Evolutionary conservation across 2,888 invertebrate genomes (phyloP), one percentile per base, ranked within the genome.

Genomic region (Drosophila differens): DNA sequence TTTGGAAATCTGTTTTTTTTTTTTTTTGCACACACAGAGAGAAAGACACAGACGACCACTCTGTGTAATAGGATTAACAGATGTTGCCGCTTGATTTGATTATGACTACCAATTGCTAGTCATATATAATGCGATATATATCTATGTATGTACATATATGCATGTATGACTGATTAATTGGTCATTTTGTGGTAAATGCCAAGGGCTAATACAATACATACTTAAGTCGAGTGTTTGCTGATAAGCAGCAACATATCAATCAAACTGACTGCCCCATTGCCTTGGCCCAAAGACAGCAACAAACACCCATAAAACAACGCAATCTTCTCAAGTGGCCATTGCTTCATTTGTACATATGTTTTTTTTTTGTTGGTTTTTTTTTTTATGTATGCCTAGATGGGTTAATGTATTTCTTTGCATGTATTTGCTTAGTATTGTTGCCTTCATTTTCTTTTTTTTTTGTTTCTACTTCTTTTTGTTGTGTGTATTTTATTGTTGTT

Each of bases 1-100:
- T 85, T 89, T 88, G 89, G 81, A 89, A 89, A 86, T 86, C 88
- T 87, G 81, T 87, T 85, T 87, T 87, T 84, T 83, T 84, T 83
- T 22, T 22, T 84, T 89, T 80, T 68, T 60, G 70, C 61, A 74
- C 70, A 82, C 32, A 37, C 47, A 62, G 44, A 53, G 47, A 54
- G n/a, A 69, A 52, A 64, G 9, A 33, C 25, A 53, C 54, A 63
- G 53, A 61, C 51, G 30, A 60, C 76, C 70, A 76, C 60, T 69
- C 70, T 76, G 71, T 82, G 83, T 83, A 83, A 89, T 84, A 69
- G 64, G 82, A 89, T 89, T 89, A 84, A 78, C 74, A 86, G 80
- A 80, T 83, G 80, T 80, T 82, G 73, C 68, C 73, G 69, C 63
- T 70, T 77, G 82, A 86, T 82, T 85, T 77, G 75, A 79, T 85